phyloP scores from a whole-genome alignment of 2,797 vertebrate genomes.

The Galagoides demidoff region DNA sequence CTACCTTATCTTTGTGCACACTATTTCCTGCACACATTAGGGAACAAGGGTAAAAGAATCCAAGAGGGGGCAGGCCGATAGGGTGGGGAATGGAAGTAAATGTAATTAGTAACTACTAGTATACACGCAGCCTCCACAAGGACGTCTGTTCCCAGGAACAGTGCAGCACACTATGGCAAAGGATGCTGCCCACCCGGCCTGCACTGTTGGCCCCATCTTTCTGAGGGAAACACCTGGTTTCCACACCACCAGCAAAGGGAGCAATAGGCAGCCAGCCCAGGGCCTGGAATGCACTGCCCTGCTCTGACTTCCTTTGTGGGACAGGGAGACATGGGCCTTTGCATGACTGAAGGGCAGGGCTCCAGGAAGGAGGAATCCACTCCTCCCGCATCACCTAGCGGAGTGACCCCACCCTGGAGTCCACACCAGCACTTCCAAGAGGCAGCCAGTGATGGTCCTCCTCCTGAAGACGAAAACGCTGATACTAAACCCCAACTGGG shows the following conservation, averaged over 20 bases:
- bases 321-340: accelerated
- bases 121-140: neutral
- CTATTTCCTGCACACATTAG: constrained; percentile 53
- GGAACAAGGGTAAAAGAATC: neutral
- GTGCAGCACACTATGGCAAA: no score
- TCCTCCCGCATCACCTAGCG: neutral
- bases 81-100: neutral
- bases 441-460: neutral
- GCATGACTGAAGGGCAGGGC: neutral
- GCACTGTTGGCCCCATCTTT: neutral
- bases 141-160: neutral
- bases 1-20: constrained; percentile 45
- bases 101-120: neutral
- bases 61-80: neutral
- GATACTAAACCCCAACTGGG: neutral
- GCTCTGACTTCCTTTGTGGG: neutral
- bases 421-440: neutral
- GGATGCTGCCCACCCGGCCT: accelerated
- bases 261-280: neutral
- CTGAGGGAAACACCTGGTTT: constrained; percentile 66
- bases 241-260: neutral
- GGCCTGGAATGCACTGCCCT: neutral
- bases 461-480: neutral
- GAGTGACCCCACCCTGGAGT: neutral
- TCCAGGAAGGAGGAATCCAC: neutral